Percentiles rank a stretch among this genome's conserved stretches.
phyloP scores from a whole-genome alignment of 2,797 vertebrate genomes.

The Pelochelys cantorii region DNA sequence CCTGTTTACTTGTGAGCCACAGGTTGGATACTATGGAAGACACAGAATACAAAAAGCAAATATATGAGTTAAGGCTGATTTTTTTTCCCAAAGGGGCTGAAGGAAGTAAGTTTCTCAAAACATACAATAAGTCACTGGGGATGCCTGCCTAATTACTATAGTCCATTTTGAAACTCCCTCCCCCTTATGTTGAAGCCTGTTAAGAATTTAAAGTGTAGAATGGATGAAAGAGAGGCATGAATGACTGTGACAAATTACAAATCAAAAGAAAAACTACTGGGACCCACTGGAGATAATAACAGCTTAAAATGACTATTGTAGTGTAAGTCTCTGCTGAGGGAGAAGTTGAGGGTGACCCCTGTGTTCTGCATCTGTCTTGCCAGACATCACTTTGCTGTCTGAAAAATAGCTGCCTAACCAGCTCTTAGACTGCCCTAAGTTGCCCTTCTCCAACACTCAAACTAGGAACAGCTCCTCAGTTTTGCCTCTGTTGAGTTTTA shows the following conservation, averaged over 20 bases:
- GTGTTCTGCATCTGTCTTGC: background rate
- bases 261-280: background rate
- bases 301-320: background rate
- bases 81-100: background rate
- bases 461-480: background rate
- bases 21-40: background rate
- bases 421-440: background rate
- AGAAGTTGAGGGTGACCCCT: background rate
- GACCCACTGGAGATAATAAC: background rate
- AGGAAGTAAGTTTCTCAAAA: background rate
- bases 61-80: background rate
- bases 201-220: background rate
- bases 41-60: background rate
- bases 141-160: background rate
- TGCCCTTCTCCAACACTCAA: background rate
- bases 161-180: background rate
- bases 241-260: background rate
- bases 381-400: background rate
- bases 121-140: background rate
- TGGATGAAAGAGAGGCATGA: background rate
- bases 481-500: background rate
- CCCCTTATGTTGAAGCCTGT: background rate
- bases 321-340: background rate
- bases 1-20: background rate
- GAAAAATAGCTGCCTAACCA: background rate